A percentile compares a stretch with the other conserved stretches of the same genome.
Evolutionary conservation across 2,113 vertebrate species (phyloP).

Genomic region (Melanerpes formicivorus): DNA sequence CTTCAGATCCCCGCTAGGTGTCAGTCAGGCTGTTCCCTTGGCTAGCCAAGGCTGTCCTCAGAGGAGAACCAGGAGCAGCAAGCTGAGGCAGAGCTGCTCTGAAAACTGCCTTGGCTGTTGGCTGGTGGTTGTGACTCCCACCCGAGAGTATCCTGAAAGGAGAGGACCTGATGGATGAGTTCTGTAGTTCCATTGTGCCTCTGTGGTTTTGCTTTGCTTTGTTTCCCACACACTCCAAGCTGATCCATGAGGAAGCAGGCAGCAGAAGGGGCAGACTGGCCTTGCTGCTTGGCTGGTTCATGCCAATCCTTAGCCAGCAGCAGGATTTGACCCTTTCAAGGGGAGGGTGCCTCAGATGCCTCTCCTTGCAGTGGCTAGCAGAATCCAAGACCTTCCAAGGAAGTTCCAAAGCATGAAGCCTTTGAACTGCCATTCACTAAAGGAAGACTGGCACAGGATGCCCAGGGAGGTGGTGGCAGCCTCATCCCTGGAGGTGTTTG

Average conservation of each 20-base stretch:
- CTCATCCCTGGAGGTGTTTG: no score
- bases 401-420: background rate
- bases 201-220: background rate
- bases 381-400: background rate
- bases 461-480: no score
- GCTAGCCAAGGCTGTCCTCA: background rate
- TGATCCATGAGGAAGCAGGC: background rate
- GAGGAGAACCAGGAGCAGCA: background rate
- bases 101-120: background rate
- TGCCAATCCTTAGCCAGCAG: background rate
- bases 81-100: background rate
- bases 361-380: background rate
- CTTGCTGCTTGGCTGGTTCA: background rate
- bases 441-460: background rate
- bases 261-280: background rate
- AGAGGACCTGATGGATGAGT: background rate
- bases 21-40: slow-evolving; percentile 36
- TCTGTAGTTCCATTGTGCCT: background rate
- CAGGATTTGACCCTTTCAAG: background rate
- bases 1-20: slow-evolving; percentile 50
- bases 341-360: background rate
- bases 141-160: background rate
- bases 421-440: background rate
- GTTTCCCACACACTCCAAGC: background rate
- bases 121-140: background rate